Evolutionary conservation across 2,888 invertebrate species (phyloP).

Genomic region (Automeris io): DNA sequence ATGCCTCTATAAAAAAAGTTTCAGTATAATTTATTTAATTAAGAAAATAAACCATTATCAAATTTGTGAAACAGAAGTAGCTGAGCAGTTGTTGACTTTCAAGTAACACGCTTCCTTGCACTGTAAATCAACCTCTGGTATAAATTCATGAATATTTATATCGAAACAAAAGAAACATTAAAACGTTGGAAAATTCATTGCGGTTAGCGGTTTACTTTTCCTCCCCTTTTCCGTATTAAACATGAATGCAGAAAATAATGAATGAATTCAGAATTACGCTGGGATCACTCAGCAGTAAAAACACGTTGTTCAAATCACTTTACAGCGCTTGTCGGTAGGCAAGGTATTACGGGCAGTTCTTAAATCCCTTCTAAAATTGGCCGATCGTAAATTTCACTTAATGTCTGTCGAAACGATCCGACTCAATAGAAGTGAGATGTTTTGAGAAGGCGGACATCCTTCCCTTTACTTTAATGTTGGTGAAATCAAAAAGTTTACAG

Average conservation of each 20-base stretch:
- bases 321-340: conserved; percentile 23
- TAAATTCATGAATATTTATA: neutral
- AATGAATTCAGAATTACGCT: conserved; percentile 2
- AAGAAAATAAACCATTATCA: too few species aligned
- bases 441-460: conserved; percentile 24
- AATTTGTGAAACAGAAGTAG: too few species aligned
- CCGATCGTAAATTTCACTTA: conserved; percentile 47
- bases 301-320: conserved; percentile 28
- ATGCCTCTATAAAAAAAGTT: too few species aligned
- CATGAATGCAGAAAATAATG: neutral
- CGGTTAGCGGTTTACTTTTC: neutral
- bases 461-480: conserved; percentile 32
- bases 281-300: conserved; percentile 22
- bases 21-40: too few species aligned
- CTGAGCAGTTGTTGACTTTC: too few species aligned
- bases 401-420: conserved; percentile 45
- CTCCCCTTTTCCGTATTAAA: too few species aligned
- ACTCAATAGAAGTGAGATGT: conserved; percentile 39
- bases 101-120: too few species aligned
- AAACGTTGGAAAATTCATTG: neutral
- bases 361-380: conserved; percentile 54
- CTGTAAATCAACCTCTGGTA: too few species aligned
- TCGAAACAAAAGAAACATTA: neutral
- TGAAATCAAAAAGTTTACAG: conserved; percentile 37
- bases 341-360: conserved; percentile 41